Base-by-base conservation (phyloP, 2,797 vertebrate genomes). In the Antrozous pallidus region DNA sequence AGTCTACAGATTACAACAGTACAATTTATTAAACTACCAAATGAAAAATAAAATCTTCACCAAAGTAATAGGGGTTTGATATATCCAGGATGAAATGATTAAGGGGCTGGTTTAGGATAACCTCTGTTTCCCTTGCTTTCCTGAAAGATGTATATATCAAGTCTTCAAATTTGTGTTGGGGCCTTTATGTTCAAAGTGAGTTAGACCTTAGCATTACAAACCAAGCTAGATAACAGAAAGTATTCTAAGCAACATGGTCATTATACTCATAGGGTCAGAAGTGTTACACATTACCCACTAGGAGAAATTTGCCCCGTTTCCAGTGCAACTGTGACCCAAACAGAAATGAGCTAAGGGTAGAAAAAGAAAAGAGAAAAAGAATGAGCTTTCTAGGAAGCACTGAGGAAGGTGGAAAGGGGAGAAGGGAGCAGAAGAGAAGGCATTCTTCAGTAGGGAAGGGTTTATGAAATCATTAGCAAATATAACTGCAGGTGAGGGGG, bases 11-110 rank as follows among this genome's bases (percentile, higher is more conserved):
- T 51, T 36, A 69, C 38, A 96, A 17, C 20, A 54, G 42, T 51
- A 18, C 33, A 67, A 79, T 94, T 70, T 74, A 47, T 86, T 80
- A 94, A 82, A 45, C 47, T 36, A 81, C n/a, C 70, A 85, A 93
- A 42, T 75, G 18, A 56, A 69, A 87, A 91, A 73, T 22, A 63
- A 91, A 38, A n/a, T 81, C 51, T 90, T 91, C 56, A 65, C 36
- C 79, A 77, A 95, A 77, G 82, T 45, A 73, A 47, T 80, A 83
- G 38, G 6, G 13, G 63, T 51, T 94, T 82, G 73, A 20, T 54
- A 71, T 70, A 38, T 45, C 87, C 22, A 82, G 65, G 38, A 47
- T 10, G 58, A 91, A 71, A 82, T 33, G 33, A 65, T 47, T 38
- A 71, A 82, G 38, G 8, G 75, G 79, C n/a, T 38, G 14, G n/a